Evolutionary conservation across 2,797 vertebrate genomes (phyloP).

Genomic region (Poecilia gillii): DNA sequence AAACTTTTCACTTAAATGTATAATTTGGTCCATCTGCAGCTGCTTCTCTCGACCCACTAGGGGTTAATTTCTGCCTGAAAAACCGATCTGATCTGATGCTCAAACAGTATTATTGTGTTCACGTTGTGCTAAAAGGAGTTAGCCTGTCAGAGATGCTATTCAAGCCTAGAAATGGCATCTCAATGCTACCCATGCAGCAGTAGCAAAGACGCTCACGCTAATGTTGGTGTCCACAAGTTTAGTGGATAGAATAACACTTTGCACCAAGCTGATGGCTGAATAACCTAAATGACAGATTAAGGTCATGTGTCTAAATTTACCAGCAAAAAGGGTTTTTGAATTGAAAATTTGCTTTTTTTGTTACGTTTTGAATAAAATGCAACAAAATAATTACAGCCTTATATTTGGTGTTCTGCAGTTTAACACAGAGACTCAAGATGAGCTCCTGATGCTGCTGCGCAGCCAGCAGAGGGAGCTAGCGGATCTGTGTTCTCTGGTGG

Average conservation of each 20-base stretch:
- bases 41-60: too few relatives aligned
- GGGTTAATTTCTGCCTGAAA: too few relatives aligned
- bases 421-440: conserved; percentile 86
- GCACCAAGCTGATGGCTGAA: too few relatives aligned
- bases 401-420: conserved; percentile 58
- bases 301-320: not conserved
- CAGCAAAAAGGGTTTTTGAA: not conserved
- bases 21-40: too few relatives aligned
- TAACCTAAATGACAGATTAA: not conserved
- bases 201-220: too few relatives aligned
- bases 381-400: not conserved
- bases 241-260: too few relatives aligned
- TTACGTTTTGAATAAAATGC: not conserved
- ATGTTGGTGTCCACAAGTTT: too few relatives aligned
- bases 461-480: conserved; percentile 91
- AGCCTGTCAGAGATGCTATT: not conserved
- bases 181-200: too few relatives aligned
- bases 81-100: too few relatives aligned
- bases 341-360: not conserved
- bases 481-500: conserved; percentile 88
- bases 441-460: conserved; percentile 89
- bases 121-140: too few relatives aligned
- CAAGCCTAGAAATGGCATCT: not conserved
- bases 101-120: too few relatives aligned
- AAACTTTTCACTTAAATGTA: too few relatives aligned